Conservation (phyloP, 2,113 vertebrate species). For the Poeciliopsis retropinna region DNA sequence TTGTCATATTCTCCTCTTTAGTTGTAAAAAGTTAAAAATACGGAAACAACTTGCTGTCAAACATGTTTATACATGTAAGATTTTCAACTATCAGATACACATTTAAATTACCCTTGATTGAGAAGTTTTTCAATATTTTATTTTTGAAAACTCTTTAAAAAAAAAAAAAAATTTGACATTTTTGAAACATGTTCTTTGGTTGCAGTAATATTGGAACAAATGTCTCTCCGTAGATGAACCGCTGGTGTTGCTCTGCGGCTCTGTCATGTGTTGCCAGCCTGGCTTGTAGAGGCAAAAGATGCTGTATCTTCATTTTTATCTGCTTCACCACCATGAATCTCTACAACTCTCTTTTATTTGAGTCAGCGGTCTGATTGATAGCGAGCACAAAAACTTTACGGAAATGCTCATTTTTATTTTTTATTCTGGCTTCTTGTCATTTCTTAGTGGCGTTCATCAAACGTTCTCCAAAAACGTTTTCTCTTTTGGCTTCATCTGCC, state of each 20-base stretch:
- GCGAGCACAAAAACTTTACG: neutral
- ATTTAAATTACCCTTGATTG: too few relatives aligned
- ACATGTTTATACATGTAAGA: too few relatives aligned
- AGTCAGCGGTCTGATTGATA: neutral
- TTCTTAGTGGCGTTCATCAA: neutral
- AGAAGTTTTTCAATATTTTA: too few relatives aligned
- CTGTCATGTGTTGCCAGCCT: slow-evolving; percentile 8
- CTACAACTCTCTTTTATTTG: slow-evolving; percentile 1
- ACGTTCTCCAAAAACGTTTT: neutral
- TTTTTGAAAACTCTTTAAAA: too few relatives aligned
- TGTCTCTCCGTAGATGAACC: neutral
- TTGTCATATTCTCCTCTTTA: too few relatives aligned
- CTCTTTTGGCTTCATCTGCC: neutral
- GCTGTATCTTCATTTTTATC: slow-evolving; percentile 25
- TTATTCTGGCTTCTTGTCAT: neutral
- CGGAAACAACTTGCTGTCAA: too few relatives aligned
- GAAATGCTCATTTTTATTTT: neutral
- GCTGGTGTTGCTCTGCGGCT: slow-evolving; percentile 6
- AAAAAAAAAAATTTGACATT: too few relatives aligned
- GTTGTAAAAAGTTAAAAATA: too few relatives aligned
- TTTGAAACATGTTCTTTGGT: too few relatives aligned
- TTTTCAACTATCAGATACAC: too few relatives aligned
- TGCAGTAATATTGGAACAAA: too few relatives aligned
- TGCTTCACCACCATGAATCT: slow-evolving; percentile 29
- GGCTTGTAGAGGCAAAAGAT: slow-evolving; percentile 23